phyloP scores from a whole-genome alignment of 2,888 invertebrate genomes.

The Troides helena region DNA sequence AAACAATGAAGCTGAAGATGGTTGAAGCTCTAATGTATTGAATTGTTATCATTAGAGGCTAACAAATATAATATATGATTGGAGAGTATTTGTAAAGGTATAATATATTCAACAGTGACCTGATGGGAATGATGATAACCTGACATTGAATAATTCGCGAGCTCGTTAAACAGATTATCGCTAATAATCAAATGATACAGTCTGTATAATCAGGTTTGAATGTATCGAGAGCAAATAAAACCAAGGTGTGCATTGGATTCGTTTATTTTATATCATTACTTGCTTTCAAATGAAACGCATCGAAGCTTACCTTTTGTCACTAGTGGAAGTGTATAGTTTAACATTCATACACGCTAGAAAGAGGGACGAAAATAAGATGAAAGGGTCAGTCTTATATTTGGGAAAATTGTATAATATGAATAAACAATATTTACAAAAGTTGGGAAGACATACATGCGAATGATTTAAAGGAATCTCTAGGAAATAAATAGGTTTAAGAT shows the following conservation, averaged over 20 bases:
- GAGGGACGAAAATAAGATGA: slow-evolving; percentile 76
- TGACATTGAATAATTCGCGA: background rate
- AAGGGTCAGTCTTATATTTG: slow-evolving; percentile 81
- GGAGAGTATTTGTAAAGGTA: no score
- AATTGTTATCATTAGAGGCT: no score
- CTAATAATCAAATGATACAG: slow-evolving; percentile 13
- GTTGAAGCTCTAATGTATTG: no score
- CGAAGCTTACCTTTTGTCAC: slow-evolving; percentile 69
- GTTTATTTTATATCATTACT: slow-evolving; percentile 71
- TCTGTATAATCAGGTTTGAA: slow-evolving; percentile 21
- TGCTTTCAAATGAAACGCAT: slow-evolving; percentile 67
- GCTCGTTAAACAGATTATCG: slow-evolving; percentile 7
- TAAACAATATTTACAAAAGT: slow-evolving; percentile 78
- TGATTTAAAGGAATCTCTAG: slow-evolving; percentile 62
- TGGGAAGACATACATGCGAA: slow-evolving; percentile 73
- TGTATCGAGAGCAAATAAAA: slow-evolving; percentile 37
- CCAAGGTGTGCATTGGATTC: slow-evolving; percentile 49
- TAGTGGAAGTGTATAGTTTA: slow-evolving; percentile 66
- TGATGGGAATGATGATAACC: background rate
- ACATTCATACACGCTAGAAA: slow-evolving; percentile 57
- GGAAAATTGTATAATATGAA: slow-evolving; percentile 74
- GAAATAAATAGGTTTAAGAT: slow-evolving; percentile 56
- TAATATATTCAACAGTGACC: no score
- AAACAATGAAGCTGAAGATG: no score
- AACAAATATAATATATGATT: no score